Evolutionary conservation across 2,113 vertebrate species (phyloP), one percentile per base, ranked within the genome.

Genomic region (Oryzias melastigma): DNA sequence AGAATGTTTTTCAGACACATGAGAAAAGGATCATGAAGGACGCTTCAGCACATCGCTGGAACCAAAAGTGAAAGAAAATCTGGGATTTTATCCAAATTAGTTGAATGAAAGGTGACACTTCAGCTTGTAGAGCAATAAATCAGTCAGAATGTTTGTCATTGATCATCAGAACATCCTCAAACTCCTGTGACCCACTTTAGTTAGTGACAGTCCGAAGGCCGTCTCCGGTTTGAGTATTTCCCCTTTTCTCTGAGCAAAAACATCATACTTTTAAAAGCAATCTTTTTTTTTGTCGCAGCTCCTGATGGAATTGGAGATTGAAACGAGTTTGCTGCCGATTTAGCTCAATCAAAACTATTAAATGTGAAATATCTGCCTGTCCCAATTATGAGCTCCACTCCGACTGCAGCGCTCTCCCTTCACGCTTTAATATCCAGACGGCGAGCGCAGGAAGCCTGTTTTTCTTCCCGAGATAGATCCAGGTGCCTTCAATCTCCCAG

Each of bases 301-400:
- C 43, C 46, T 17, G 62, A 41, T 70, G 22, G 53, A 52, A 60
- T 56, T 68, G 52, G 50, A 66, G 52, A 49, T 24, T 29, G 62
- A 47, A 51, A 35, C 62, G 58, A 35, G 58, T 62, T 55, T 54
- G 46, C 47, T 27, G 51, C 29, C 8, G 29, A 35, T 7, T 29
- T n/a, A 13, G 25, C 58, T 49, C 57, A 53, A 47, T 76, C 74
- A 62, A 42, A 51, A 35, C 48, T 66, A 67, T 69, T 60, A 43
- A 5, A 74, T 54, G 15, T 68, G 59, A 70, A 58, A 56, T 65
- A 52, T 71, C 62, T 74, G 55, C 56, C 67, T 14, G 17, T 71
- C 55, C 45, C 41, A 54, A 24, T 65, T 29, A 20, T 7, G 24
- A 29, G 40, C 45, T 66, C n/a, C 51, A 22, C n/a, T 58, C 61